Conservation (phyloP, 2,113 vertebrate species). For the Steatornis caripensis region DNA sequence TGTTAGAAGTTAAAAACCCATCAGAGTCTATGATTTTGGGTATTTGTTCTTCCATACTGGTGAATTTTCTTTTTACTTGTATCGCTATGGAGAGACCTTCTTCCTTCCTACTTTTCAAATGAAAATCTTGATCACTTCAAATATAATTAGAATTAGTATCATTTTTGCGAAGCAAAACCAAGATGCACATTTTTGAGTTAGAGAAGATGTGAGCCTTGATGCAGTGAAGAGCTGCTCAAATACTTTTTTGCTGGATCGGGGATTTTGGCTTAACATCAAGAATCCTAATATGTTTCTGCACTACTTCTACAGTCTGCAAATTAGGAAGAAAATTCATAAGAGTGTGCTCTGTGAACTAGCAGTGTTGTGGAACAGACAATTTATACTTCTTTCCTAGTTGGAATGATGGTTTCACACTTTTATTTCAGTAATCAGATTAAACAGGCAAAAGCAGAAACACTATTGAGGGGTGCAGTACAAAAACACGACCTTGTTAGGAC, state of each 20-base stretch:
- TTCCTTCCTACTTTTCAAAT: neutral
- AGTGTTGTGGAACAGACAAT: neutral
- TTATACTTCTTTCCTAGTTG: neutral
- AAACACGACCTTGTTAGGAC: neutral
- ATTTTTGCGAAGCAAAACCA: conserved; percentile 33
- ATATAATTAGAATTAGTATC: neutral
- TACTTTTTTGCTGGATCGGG: neutral
- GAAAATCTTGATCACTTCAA: conserved; percentile 55
- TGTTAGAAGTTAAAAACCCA: conserved; percentile 35
- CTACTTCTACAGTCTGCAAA: neutral
- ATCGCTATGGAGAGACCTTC: neutral
- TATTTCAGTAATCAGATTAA: neutral
- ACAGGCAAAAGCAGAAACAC: neutral
- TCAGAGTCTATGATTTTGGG: neutral
- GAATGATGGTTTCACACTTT: neutral
- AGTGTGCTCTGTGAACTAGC: neutral
- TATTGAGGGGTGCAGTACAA: neutral
- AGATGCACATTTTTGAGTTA: neutral
- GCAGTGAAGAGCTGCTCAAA: neutral
- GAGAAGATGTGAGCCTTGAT: neutral
- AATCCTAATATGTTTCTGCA: neutral
- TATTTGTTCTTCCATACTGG: neutral
- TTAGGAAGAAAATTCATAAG: neutral
- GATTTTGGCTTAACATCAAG: neutral
- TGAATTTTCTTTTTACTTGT: neutral